phyloP scores from a whole-genome alignment of 2,113 vertebrate genomes.

The Crotalus tigris region DNA sequence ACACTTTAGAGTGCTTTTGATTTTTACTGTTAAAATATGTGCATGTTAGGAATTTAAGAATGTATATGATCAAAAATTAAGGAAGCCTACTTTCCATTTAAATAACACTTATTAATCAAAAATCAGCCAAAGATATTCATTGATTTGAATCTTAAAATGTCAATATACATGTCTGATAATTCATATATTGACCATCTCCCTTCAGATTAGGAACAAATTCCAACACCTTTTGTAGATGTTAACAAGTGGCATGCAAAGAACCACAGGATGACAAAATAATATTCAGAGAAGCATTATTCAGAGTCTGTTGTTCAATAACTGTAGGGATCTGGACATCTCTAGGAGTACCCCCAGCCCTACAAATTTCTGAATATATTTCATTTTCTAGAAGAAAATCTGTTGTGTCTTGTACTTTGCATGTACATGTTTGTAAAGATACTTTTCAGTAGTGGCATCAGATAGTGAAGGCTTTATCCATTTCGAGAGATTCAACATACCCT shows the following conservation, averaged over 20 bases:
- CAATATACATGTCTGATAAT: not conserved
- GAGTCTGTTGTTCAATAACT: not conserved
- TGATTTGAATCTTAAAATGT: not conserved
- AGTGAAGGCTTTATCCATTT: not conserved
- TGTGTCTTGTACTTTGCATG: not conserved
- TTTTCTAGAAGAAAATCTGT: not conserved
- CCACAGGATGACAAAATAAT: not conserved
- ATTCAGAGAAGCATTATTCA: slow-evolving; percentile 7
- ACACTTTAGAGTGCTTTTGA: not conserved
- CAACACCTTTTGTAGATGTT: not conserved
- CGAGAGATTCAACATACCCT: no score
- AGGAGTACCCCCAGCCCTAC: not conserved
- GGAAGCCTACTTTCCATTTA: not conserved
- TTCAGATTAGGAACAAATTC: not conserved
- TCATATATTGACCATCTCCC: not conserved
- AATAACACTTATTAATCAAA: not conserved
- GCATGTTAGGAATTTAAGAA: not conserved
- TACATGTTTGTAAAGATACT: not conserved
- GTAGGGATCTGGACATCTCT: not conserved
- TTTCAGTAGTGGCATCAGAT: not conserved
- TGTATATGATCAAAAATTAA: not conserved
- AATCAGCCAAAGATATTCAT: not conserved
- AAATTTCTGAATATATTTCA: not conserved
- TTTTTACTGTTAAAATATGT: not conserved
- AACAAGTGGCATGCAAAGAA: not conserved